Evolutionary conservation across 2,797 vertebrate genomes (phyloP).

Genomic region (Pteronotus mesoamericanus): DNA sequence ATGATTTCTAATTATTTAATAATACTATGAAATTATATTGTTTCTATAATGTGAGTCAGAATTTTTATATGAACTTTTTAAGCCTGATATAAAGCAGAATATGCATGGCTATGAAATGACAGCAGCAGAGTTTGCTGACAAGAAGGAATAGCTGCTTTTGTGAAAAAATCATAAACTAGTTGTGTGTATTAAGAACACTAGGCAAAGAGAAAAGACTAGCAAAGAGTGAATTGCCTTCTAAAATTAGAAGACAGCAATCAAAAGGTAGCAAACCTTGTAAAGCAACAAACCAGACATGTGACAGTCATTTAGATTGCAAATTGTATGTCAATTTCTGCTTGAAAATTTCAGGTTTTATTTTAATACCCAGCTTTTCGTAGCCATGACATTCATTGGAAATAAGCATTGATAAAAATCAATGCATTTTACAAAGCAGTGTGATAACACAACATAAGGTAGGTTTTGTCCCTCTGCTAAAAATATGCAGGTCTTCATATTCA

Average conservation of each 20-base stretch:
- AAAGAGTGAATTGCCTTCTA: neutral
- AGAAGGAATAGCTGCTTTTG: neutral
- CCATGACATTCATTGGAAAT: neutral
- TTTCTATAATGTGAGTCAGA: neutral
- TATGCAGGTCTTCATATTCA: neutral
- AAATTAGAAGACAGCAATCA: neutral
- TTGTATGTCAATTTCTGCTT: neutral
- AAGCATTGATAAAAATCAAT: neutral
- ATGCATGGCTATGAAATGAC: neutral
- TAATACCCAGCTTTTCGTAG: neutral
- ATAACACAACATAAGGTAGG: neutral
- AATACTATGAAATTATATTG: neutral
- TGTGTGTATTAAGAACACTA: neutral
- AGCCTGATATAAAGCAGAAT: neutral
- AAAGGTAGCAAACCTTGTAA: neutral
- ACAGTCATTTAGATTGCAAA: neutral
- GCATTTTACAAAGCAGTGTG: neutral
- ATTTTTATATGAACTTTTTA: neutral
- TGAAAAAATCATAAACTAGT: neutral
- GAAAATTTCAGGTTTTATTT: neutral
- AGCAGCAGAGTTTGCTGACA: neutral
- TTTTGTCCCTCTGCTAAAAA: neutral
- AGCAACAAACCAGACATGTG: neutral
- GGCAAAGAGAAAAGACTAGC: neutral
- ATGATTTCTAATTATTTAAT: slow-evolving; percentile 4